These are phyloP conservation scores for Platerodrilus igneus DNA, from an alignment of 2,888 invertebrate species.

Conservation along the genomic window DNA sequence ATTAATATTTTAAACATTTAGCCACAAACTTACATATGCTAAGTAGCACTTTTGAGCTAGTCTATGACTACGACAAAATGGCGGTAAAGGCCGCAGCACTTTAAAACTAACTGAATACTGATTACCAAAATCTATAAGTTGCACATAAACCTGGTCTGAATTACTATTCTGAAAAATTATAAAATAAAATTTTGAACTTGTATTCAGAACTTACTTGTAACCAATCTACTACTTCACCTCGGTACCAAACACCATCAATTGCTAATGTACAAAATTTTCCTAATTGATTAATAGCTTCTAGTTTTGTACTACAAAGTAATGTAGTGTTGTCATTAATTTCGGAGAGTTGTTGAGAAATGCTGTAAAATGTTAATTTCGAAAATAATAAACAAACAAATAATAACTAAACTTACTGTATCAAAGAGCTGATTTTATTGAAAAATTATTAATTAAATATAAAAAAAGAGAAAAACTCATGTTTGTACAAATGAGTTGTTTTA, in stretches of 20 bases:
- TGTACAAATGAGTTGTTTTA: too few species aligned
- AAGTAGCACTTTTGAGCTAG: slow-evolving; percentile 17
- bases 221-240: slow-evolving; percentile 18
- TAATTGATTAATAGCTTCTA: slow-evolving; percentile 1
- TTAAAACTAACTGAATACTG: neutral
- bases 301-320: slow-evolving; percentile 4
- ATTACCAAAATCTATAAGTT: slow-evolving; percentile 14
- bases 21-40: slow-evolving; percentile 11
- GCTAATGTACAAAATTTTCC: slow-evolving; percentile 6
- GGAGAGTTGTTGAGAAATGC: slow-evolving; percentile 5
- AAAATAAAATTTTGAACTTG: neutral
- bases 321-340: neutral
- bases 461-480: too few species aligned
- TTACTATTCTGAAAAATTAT: neutral
- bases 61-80: slow-evolving; percentile 7
- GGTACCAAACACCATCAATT: slow-evolving; percentile 8
- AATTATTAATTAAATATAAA: too few species aligned
- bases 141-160: slow-evolving; percentile 1
- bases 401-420: too few species aligned
- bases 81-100: slow-evolving; percentile 1
- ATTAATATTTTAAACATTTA: neutral
- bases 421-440: too few species aligned
- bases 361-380: too few species aligned
- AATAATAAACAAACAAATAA: too few species aligned
- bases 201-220: slow-evolving; percentile 11